Conservation (phyloP, 2,888 invertebrate species). For the Drosophila rellima region DNA sequence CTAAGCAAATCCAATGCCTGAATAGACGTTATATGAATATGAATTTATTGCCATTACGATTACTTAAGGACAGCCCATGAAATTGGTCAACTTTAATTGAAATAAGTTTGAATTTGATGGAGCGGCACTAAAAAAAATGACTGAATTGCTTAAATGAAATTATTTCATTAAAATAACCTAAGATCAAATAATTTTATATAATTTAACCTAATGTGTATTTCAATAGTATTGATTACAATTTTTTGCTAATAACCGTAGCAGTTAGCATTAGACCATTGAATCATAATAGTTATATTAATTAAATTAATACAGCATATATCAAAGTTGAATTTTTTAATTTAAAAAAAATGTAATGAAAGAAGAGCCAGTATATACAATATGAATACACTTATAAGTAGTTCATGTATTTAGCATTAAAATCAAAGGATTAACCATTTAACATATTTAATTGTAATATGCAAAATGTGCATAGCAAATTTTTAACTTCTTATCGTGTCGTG, state of each 20-base stretch:
- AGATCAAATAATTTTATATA: conserved; percentile 35
- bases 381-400: conserved; percentile 53
- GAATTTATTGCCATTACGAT: conserved; percentile 45
- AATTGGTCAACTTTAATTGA: conserved; percentile 45
- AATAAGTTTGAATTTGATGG: conserved; percentile 31
- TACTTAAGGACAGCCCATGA: conserved; percentile 28
- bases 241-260: conserved; percentile 69
- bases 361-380: conserved; percentile 44
- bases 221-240: conserved; percentile 43
- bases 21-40: conserved; percentile 35
- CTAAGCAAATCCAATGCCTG: conserved; percentile 73
- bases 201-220: conserved; percentile 49
- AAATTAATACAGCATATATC: conserved; percentile 46
- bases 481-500: conserved; percentile 58
- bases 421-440: conserved; percentile 53
- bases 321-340: conserved; percentile 63
- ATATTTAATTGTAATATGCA: conserved; percentile 42
- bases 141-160: conserved; percentile 77
- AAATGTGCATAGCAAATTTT: conserved; percentile 61
- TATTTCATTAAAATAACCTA: conserved; percentile 69
- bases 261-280: conserved; percentile 43
- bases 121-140: conserved; percentile 66
- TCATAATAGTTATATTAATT: conserved; percentile 28
- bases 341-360: conserved; percentile 30
- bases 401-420: conserved; percentile 55